Evolutionary conservation across 2,888 invertebrate genomes (phyloP), one percentile per base, ranked within the genome.

Genomic region (Ormia ochracea): DNA sequence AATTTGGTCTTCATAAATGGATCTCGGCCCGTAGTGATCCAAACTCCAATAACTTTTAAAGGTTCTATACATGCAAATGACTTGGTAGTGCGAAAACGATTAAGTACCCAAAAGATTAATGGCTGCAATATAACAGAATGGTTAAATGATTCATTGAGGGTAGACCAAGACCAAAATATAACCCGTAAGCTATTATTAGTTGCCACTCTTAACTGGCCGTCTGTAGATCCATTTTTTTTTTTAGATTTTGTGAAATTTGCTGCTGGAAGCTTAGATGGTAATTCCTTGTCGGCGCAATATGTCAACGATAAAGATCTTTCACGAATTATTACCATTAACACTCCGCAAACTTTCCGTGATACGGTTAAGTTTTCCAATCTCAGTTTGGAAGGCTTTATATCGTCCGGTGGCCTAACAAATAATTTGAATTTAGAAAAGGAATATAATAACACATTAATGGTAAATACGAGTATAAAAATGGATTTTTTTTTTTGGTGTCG

Each of bases 361-460:
- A 81, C 84, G 17, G 76, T 92, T 1, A 66, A 83, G 1, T 87
- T 91, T 56, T 83, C 83, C 0, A 87, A 91, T 75, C 74, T 91
- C 9, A 82, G 86, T 50, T 87, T 91, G 1, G 82, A 83, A 4
- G 83, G 74, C 1, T 48, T 80, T 2, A 80, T 90, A 2, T 45
- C 33, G 0, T 84, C 86, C 0, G 41, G 80, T 19, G 90, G 89
- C 1, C 81, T 38, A 0, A 83, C 91, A 0, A 93, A 93, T 83
- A 89, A 86, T 0, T 78, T 88, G 1, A 85, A 90, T 81, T 85
- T 93, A 17, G 75, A 85, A 2, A 77, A 88, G 38, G 91, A 92
- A 83, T 90, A 88, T 69, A 74, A 85, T 17, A 91, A 91, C 76
- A 91, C 92, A 0, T 84, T 92, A 10, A 89, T 91, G 91, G 92